A percentile compares a stretch with the other conserved stretches of the same genome.
Evolutionary conservation across 2,888 invertebrate species (phyloP).

Genomic region (Hydraecia micacea): DNA sequence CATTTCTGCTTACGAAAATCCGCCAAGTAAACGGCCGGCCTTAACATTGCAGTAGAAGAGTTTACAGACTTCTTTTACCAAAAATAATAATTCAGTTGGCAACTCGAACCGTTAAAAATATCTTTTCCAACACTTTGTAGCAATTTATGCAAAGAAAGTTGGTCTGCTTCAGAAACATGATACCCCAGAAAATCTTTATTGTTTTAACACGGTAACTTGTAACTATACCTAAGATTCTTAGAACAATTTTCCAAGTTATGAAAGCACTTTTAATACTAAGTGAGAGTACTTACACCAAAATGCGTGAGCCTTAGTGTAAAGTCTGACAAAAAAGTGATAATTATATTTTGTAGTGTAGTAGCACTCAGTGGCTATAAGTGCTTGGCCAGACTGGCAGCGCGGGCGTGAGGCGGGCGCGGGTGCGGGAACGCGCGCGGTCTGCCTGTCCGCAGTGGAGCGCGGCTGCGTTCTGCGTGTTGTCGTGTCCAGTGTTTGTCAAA

Average conservation of each 20-base stretch:
- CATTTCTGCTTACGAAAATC: background rate
- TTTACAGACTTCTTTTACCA: too few species aligned
- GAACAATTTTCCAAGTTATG: constrained; percentile 41
- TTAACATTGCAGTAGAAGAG: background rate
- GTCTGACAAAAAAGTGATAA: background rate
- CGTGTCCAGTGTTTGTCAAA: too few species aligned
- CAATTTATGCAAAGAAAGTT: constrained; percentile 28
- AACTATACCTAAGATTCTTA: constrained; percentile 24
- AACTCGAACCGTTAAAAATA: constrained; percentile 11
- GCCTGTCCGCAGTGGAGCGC: too few species aligned
- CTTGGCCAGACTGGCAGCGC: too few species aligned
- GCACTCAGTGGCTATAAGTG: too few species aligned
- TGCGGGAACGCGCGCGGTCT: too few species aligned
- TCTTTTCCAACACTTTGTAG: background rate
- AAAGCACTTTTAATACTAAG: constrained; percentile 40
- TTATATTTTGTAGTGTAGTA: too few species aligned
- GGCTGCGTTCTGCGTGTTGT: too few species aligned
- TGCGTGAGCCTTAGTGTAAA: background rate
- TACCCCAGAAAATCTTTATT: constrained; percentile 22
- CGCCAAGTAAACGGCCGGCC: background rate
- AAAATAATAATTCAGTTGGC: background rate
- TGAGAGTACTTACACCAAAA: background rate
- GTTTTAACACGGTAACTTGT: constrained; percentile 9
- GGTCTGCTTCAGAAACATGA: constrained; percentile 1
- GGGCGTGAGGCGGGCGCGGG: too few species aligned